Conservation (phyloP, 2,113 vertebrate species). For the Anseranas semipalmata region DNA sequence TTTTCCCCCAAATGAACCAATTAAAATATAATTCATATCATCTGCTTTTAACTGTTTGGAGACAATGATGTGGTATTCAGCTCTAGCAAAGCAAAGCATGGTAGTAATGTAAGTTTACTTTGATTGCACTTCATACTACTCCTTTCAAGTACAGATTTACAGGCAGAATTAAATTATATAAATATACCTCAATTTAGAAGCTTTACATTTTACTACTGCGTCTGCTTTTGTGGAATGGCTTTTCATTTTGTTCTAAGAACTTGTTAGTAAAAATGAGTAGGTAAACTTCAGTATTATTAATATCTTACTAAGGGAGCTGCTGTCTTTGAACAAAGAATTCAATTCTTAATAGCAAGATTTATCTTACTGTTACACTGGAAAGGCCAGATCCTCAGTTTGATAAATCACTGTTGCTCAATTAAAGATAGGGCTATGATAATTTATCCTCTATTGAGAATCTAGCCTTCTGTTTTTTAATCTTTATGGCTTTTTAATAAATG, state of each 20-base stretch:
- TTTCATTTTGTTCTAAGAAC: slow-evolving; percentile 8
- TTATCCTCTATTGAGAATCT: neutral
- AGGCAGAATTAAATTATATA: neutral
- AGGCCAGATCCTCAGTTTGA: neutral
- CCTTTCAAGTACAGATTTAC: neutral
- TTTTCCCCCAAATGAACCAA: neutral
- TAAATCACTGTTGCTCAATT: neutral
- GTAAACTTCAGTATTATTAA: neutral
- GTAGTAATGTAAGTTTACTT: neutral
- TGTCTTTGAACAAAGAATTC: neutral
- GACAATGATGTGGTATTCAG: neutral
- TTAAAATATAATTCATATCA: neutral
- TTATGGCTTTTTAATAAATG: slow-evolving; percentile 9
- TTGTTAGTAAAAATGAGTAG: neutral
- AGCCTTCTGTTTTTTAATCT: slow-evolving; percentile 18
- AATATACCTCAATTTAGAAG: neutral
- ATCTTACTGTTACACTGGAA: neutral
- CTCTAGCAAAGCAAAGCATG: neutral
- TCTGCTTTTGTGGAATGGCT: neutral
- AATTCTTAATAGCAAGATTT: neutral
- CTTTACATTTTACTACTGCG: neutral
- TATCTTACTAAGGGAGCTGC: neutral
- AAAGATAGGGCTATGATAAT: neutral
- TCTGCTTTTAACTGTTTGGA: neutral
- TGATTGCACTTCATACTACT: neutral